A percentile compares a stretch with the other conserved stretches of the same genome.
phyloP scores from a whole-genome alignment of 92 coral and sea anemone genomes.

The Zoanthus sociatus region DNA sequence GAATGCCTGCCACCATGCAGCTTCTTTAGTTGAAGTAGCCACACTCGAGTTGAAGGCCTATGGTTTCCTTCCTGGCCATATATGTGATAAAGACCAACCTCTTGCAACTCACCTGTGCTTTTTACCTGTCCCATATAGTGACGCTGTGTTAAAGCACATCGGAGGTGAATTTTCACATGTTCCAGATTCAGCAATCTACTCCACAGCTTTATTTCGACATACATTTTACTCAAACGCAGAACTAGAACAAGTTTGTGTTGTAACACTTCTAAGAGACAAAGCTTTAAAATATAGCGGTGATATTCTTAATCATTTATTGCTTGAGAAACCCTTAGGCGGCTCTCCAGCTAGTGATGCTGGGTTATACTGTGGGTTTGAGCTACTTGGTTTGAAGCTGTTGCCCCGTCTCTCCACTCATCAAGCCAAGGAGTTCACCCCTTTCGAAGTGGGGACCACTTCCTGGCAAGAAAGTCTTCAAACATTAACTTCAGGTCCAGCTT shows the following conservation, averaged over 20 bases:
- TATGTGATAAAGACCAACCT: conserved; percentile 54
- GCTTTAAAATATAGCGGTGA: conserved; percentile 73
- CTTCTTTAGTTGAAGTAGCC: conserved; percentile 67
- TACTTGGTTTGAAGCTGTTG: conserved; percentile 87
- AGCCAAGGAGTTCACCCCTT: conserved; percentile 93
- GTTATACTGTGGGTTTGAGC: conserved; percentile 78
- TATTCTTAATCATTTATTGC: conserved; percentile 69
- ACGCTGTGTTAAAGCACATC: conserved; percentile 70
- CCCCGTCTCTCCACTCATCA: conserved; percentile 83
- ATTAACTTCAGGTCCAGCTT: conserved; percentile 79
- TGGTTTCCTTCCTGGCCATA: conserved; percentile 60
- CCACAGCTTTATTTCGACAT: conserved; percentile 81
- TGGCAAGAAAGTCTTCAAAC: conserved; percentile 89
- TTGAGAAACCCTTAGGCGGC: conserved; percentile 43
- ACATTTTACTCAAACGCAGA: conserved; percentile 91
- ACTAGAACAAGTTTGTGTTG: conserved; percentile 93
- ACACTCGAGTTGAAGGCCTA: conserved; percentile 46
- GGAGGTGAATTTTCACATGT: conserved; percentile 73
- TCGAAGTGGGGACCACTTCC: conserved; percentile 79
- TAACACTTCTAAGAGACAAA: conserved; percentile 75
- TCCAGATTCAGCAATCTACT: conserved; percentile 77
- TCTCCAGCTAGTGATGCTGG: background rate
- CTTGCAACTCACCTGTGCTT: conserved; percentile 70
- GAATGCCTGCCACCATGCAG: conserved; percentile 82
- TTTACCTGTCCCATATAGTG: conserved; percentile 71